Percentiles rank a stretch among this genome's conserved stretches.
These are phyloP conservation scores for Myocastor coypus DNA, from an alignment of 2,113 vertebrate species.

Conservation along the genomic window DNA sequence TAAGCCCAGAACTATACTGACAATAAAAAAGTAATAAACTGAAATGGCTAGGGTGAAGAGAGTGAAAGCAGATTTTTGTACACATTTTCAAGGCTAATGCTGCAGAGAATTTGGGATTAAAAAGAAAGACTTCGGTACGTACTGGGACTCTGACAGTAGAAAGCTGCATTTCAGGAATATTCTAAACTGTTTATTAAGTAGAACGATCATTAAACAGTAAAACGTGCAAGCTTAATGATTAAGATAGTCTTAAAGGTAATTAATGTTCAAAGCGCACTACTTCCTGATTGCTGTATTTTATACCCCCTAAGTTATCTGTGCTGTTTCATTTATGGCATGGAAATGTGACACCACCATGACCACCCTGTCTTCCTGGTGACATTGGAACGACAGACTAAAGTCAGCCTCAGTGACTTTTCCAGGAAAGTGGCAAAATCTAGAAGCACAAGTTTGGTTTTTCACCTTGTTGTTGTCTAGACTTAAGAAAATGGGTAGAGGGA, in stretches of 20 bases:
- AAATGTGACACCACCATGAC: not conserved
- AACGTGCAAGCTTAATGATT: not conserved
- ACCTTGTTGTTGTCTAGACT: not conserved
- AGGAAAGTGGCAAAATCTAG: not conserved
- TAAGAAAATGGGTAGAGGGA: not conserved
- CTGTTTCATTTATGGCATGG: not conserved
- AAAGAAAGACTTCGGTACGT: not conserved
- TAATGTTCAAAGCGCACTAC: not conserved
- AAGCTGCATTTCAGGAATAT: not conserved
- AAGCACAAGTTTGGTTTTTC: not conserved
- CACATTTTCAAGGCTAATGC: not conserved
- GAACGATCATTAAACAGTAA: not conserved
- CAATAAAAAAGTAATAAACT: not conserved
- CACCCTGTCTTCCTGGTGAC: not conserved
- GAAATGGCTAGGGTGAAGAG: not conserved
- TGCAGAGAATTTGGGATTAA: fast-evolving
- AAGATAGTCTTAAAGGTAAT: not conserved
- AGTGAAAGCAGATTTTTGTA: not conserved
- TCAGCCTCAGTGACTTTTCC: not conserved
- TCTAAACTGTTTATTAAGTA: not conserved
- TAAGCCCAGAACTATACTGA: not conserved
- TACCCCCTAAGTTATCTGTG: not conserved
- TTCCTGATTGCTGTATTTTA: not conserved
- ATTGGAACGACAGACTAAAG: not conserved
- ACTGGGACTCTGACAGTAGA: not conserved